phyloP scores from a whole-genome alignment of 2,797 vertebrate species.

The Enteromius fasciolatus region DNA sequence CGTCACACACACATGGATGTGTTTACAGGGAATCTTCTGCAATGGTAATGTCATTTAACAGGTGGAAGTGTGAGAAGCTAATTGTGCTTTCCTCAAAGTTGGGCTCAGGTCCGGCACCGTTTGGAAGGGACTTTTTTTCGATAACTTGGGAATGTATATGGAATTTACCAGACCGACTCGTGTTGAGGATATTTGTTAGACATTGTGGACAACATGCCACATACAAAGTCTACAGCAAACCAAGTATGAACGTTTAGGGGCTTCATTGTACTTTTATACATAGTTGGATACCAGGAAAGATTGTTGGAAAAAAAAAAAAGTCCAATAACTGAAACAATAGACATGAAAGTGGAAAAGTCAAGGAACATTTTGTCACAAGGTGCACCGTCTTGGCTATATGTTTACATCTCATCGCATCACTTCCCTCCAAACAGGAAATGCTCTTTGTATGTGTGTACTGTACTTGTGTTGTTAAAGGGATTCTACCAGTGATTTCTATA shows the following conservation, averaged over 20 bases:
- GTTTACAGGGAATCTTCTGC: constrained; percentile 52
- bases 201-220: constrained; percentile 57
- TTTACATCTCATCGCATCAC: constrained; percentile 88
- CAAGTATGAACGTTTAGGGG: constrained; percentile 73
- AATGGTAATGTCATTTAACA: constrained; percentile 51
- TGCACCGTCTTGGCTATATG: constrained; percentile 87
- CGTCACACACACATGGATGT: constrained; percentile 53
- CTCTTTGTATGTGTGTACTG: constrained; percentile 90
- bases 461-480: constrained; percentile 99
- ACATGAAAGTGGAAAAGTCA: constrained; percentile 59
- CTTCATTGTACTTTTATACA: constrained; percentile 61
- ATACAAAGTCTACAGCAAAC: constrained; percentile 50
- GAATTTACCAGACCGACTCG: constrained; percentile 77
- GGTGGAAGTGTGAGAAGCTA: constrained; percentile 45
- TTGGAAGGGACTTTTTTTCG: constrained; percentile 50
- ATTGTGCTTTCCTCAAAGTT: constrained; percentile 40
- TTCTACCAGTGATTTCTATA: constrained; percentile 98
- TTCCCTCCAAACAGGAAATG: constrained; percentile 82
- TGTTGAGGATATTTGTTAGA: constrained; percentile 79
- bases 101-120: constrained; percentile 50
- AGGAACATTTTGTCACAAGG: constrained; percentile 83
- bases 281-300: constrained; percentile 62
- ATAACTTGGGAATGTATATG: constrained; percentile 84
- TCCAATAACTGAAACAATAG: constrained; percentile 51
- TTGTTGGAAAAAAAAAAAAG: constrained; percentile 43